Evolutionary conservation across 2,888 invertebrate genomes (phyloP), one percentile per base, ranked within the genome.

Genomic region (Drosophila bunnanda): DNA sequence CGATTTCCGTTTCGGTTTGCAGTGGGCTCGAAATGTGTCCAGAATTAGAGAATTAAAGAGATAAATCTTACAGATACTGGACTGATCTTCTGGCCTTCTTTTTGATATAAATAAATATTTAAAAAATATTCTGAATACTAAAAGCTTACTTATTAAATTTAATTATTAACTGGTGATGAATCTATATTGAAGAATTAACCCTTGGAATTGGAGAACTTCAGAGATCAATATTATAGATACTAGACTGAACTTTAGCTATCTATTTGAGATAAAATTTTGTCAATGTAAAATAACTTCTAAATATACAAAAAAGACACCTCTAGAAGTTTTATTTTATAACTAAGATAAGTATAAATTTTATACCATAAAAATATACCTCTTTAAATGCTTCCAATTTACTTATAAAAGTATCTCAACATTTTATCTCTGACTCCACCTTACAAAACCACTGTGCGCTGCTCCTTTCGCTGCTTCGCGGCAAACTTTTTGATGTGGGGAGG

Each of bases 401-500:
- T 5, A 6, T 12, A 41, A 20, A 7, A 20, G 2, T 41, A 20
- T 2, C 22, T 43, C 22, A 6, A 43, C 22, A 22, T 56, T 22
- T n/a, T 17, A 9, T 0, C 38, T n/a, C 44, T 32, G 1, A 12
- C 15, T 32, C 17, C 1, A 0, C 4, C 0, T 2, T 0, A 0
- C 10, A 4, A 12, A 3, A 15, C 62, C 67, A 67, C 67, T 48
- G 67, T 67, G 28, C 70, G 13, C 53, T 61, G 55, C 13, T 57
- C 71, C 20, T 53, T 57, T 74, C n/a, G 52, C 55, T 55, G 74
- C 39, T n/a, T 44, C 22, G 60, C 53, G 39, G 60, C 58, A 61
- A 61, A 70, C 48, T 66, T 67, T 88, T 83, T 84, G 84, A 88
- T 86, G 82, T 81, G 64, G 73, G 25, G 20, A 28, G 34, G 41